Base-by-base conservation (phyloP, 1,140 invertebrate genomes). In the Magallana ariakensis region DNA sequence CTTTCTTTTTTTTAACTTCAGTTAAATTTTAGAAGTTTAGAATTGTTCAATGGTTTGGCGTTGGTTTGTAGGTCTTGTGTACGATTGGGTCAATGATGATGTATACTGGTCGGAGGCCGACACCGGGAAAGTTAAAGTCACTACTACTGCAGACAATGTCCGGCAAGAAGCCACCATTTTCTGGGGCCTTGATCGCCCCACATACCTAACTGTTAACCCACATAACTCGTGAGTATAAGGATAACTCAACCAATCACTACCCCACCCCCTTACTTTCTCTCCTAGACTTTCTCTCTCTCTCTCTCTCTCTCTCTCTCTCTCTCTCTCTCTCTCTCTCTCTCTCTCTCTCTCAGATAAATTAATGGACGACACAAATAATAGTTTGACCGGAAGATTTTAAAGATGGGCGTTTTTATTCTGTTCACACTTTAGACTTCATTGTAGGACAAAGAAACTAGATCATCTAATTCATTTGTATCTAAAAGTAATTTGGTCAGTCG, bases 81-180 rank as follows among this genome's bases (percentile, higher is more conserved):
- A 84, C 26, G 82, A 84, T 26, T 84, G 82, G 82, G 58, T 60
- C 16, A 58, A 57, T 15, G 55, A 84, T 16, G 82, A 84, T 57
- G 22, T 84, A 57, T 84, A 84, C 56, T 84, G 82, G 82, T 84
- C 56, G 5, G 82, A 84, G 53, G 53, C 3, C 13, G 82, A 84
- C 57, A 7, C 57, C 9, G 82, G 82, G 11, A 33, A 58, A n/a
- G 58, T 84, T 46, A 84, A 84, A 58, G 55, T 84, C 13, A 60
- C 56, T 15, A 57, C 54, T 33, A 58, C 54, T 33, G 1, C 55
- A 16, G n/a, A 60, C 26, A 84, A 58, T 9, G 57, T 84, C 16
- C n/a, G 26, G 15, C 82, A 58, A 22, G 82, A 84, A 16, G 57
- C 55, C 26, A 57, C 55, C 13, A 33, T 84, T 58, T 60, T 58